Evolutionary conservation across 2,797 vertebrate genomes (phyloP).

Genomic region (Bryconaethiops microstoma): DNA sequence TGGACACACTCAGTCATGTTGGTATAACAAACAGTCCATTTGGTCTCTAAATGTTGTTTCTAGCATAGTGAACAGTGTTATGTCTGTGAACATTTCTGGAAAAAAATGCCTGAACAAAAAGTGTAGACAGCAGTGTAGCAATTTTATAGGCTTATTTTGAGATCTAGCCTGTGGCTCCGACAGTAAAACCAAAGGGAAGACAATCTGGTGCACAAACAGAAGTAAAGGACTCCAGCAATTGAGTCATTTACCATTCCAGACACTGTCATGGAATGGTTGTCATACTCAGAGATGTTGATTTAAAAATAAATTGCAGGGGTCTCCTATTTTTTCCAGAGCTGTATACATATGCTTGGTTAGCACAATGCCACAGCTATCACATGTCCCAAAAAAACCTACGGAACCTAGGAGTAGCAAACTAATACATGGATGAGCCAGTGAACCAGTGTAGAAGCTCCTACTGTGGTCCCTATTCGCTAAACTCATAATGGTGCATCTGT

Average conservation of each 20-base stretch:
- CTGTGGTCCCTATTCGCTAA: not conserved
- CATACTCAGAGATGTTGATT: no score
- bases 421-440: no score
- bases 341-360: no score
- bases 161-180: not conserved
- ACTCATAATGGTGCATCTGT: not conserved
- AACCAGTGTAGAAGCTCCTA: no score
- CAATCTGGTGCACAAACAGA: not conserved
- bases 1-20: slow-evolving; percentile 35
- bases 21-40: slow-evolving; percentile 23
- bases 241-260: not conserved
- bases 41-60: slow-evolving; percentile 10
- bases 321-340: no score
- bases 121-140: slow-evolving; percentile 9
- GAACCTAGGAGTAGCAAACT: no score
- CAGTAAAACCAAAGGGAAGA: not conserved
- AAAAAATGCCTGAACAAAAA: not conserved
- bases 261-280: no score
- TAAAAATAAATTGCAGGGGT: no score
- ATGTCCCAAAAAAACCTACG: no score
- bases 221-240: not conserved
- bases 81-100: slow-evolving; percentile 29
- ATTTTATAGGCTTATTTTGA: slow-evolving; percentile 29
- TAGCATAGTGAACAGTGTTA: slow-evolving; percentile 21
- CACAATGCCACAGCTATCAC: no score